Evolutionary conservation across 1,140 invertebrate species (phyloP).

Genomic region (Brachionus koreanus): DNA sequence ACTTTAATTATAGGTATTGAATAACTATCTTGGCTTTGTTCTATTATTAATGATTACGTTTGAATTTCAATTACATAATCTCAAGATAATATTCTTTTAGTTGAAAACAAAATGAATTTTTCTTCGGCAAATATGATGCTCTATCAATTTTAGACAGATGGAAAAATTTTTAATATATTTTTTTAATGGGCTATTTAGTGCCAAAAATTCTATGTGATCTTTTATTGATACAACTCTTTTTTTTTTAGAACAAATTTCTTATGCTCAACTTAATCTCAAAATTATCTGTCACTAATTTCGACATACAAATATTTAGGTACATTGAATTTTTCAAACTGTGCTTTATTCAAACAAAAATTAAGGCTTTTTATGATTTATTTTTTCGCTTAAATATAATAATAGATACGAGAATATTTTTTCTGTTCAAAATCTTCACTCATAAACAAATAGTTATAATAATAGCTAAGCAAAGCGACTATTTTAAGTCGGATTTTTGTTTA

Average conservation of each 20-base stretch:
- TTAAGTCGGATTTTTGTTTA: not conserved
- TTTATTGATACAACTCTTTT: not conserved
- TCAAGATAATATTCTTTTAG: not conserved
- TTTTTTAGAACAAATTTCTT: not conserved
- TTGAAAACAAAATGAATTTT: not conserved
- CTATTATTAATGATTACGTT: not conserved
- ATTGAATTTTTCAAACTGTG: not conserved
- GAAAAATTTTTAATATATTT: not conserved
- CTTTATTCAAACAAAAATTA: not conserved
- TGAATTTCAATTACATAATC: not conserved
- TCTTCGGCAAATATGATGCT: not conserved
- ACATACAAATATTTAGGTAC: not conserved
- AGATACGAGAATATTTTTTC: not conserved
- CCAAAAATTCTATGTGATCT: not conserved
- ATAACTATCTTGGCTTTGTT: not conserved
- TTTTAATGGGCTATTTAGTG: not conserved
- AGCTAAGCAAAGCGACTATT: not conserved
- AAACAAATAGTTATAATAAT: not conserved
- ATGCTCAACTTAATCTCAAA: not conserved
- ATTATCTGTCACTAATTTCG: not conserved
- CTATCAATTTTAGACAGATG: slow-evolving; percentile 2
- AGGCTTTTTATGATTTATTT: not conserved
- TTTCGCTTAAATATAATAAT: too few species aligned
- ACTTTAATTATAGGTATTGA: not conserved
- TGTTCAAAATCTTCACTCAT: not conserved